phyloP scores from a whole-genome alignment of 2,888 invertebrate species.

The Mylabris sibirica region DNA sequence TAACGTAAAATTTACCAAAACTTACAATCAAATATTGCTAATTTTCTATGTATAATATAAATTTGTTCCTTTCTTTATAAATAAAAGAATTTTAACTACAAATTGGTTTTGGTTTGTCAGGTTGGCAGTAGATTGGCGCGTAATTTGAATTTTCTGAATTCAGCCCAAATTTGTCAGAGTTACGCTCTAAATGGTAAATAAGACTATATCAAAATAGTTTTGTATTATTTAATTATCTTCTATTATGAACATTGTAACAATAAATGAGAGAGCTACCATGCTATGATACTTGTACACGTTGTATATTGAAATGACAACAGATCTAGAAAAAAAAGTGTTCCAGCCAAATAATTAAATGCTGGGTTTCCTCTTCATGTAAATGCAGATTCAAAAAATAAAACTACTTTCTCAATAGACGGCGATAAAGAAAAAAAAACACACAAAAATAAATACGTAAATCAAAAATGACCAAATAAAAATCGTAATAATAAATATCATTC shows the following conservation, averaged over 20 bases:
- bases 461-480: conserved; percentile 52
- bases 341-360: conserved; percentile 30
- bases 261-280: conserved; percentile 62
- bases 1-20: too few relatives aligned
- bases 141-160: neutral
- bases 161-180: too few relatives aligned
- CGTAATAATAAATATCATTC: conserved; percentile 58
- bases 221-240: conserved; percentile 58
- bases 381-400: conserved; percentile 41
- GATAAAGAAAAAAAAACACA: conserved; percentile 13
- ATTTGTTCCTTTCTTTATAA: too few relatives aligned
- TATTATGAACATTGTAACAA: conserved; percentile 62
- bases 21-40: too few relatives aligned
- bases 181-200: conserved; percentile 16
- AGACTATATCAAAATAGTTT: conserved; percentile 41
- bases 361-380: conserved; percentile 36
- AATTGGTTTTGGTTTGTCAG: neutral
- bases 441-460: conserved; percentile 48
- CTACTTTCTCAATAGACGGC: neutral
- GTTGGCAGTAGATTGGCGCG: neutral
- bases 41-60: too few relatives aligned
- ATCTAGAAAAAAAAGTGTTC: conserved; percentile 48
- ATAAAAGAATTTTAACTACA: neutral
- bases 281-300: conserved; percentile 60
- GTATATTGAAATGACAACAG: conserved; percentile 55